Evolutionary conservation across 2,113 vertebrate species (phyloP), one percentile per base, ranked within the genome.

Genomic region (Eupsittula cactorum): DNA sequence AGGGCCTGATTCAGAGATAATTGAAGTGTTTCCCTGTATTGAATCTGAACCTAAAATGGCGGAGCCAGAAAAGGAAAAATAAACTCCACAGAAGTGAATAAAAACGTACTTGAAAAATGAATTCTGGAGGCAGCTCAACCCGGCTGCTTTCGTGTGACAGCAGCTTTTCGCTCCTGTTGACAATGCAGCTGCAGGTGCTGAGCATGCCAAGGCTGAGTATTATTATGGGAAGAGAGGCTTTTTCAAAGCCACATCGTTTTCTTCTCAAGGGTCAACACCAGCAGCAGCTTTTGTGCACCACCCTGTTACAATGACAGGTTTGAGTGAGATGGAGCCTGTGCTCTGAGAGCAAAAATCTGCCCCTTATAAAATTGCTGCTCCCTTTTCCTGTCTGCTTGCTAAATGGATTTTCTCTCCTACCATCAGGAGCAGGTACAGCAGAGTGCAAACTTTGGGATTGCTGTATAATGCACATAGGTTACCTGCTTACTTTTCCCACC

Each of bases 131-230:
- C 84, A 46, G 44, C 35, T 87, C 57, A 20, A 47, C 20, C 29
- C 0, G 0, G 24, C 65, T 87, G 67, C 29, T 1, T 2, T 44
- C 0, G 0, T 18, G 41, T 0, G 0, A 29, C 27, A 9, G 28
- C 1, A 7, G 57, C 57, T 49, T 85, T 88, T 67, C 2, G 8
- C 39, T 86, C 52, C 49, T 60, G 21, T 47, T 75, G 74, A 46
- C 63, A 52, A 23, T 3, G 44, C 0, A 2, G 20, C 78, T 81
- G 64, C 64, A 52, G 68, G 46, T 5, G 0, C 41, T 5, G 29
- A 70, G 71, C 3, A 1, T 3, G 12, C 49, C 3, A 7, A 64
- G 37, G n/a, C 57, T 86, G 60, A 50, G 41, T 1, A 0, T 59
- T 90, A 39, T 70, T 60, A 12, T 31, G 52, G 62, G 63, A 52